Conservation (phyloP, 2,113 vertebrate species). For the Quiscalus mexicanus region DNA sequence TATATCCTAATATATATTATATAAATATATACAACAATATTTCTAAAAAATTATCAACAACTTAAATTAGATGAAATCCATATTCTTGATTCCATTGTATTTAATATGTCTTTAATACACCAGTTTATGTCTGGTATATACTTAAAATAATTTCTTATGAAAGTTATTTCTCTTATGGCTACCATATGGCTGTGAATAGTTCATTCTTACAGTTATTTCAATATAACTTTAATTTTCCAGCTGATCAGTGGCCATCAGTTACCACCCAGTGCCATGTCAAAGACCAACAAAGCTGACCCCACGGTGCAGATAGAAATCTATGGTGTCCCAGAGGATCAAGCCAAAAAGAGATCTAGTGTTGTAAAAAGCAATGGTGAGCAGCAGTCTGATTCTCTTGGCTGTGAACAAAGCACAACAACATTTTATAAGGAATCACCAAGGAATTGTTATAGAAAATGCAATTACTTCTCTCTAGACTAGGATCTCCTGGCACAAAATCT, state of each 20-base stretch:
- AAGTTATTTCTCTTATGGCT: neutral
- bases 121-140: neutral
- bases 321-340: slow-evolving; percentile 76
- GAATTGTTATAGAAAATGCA: neutral
- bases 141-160: neutral
- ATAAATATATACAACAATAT: neutral
- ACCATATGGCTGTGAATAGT: neutral
- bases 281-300: slow-evolving; percentile 74
- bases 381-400: neutral
- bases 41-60: neutral
- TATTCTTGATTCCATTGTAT: neutral
- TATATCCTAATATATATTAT: neutral
- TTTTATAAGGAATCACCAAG: neutral
- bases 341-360: slow-evolving; percentile 75
- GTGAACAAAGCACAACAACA: neutral
- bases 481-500: neutral
- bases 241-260: slow-evolving; percentile 84
- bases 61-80: neutral
- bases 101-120: neutral
- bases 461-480: neutral
- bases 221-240: slow-evolving; percentile 67
- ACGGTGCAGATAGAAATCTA: slow-evolving; percentile 82
- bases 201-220: neutral
- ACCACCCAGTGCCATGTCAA: slow-evolving; percentile 68
- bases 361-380: slow-evolving; percentile 84